These are phyloP conservation scores for Leptinotarsa defecta DNA, from an alignment of 1,140 invertebrate genomes.

Conservation along the genomic window DNA sequence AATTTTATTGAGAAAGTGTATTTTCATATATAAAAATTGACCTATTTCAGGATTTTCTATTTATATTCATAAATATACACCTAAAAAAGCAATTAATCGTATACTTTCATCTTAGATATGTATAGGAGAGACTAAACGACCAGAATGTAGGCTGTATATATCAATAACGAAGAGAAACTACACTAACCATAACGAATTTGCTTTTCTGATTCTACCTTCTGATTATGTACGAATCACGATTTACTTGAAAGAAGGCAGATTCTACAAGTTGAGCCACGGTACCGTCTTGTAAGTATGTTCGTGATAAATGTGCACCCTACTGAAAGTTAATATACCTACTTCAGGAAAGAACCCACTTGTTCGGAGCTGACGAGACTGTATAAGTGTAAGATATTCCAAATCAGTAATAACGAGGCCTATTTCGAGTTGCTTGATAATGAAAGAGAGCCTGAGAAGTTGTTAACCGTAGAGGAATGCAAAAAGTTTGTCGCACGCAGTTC, in stretches of 20 bases:
- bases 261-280: neutral
- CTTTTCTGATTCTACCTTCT: neutral
- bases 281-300: neutral
- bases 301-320: too few relatives aligned
- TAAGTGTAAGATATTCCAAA: neutral
- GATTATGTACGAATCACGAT: neutral
- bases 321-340: neutral
- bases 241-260: neutral
- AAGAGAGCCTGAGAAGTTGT: neutral
- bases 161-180: neutral
- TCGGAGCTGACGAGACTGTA: neutral
- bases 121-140: neutral
- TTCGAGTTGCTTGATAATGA: neutral
- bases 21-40: too few relatives aligned
- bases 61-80: too few relatives aligned
- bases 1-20: too few relatives aligned
- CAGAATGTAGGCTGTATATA: neutral
- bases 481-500: neutral
- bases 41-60: too few relatives aligned
- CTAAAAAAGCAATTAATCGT: too few relatives aligned
- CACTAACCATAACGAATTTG: neutral
- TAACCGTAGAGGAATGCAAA: slow-evolving; percentile 4
- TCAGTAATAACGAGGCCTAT: slow-evolving; percentile 2
- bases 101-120: neutral
- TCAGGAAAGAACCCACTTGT: neutral